These are phyloP conservation scores for Glaucopsyche alexis DNA, from an alignment of 2,888 invertebrate species.

Conservation along the genomic window DNA sequence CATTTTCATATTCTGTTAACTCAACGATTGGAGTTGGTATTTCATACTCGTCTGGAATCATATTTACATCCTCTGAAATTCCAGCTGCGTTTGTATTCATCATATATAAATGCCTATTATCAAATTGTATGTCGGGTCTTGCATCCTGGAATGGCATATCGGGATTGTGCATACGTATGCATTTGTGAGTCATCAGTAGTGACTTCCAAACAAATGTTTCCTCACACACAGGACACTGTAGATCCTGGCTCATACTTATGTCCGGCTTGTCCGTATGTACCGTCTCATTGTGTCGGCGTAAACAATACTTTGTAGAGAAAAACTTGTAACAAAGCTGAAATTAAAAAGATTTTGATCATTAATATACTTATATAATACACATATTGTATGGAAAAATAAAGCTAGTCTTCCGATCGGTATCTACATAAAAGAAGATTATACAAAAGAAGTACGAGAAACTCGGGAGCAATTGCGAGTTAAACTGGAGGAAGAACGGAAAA, in stretches of 20 bases:
- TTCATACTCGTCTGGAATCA: conserved; percentile 59
- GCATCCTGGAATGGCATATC: conserved; percentile 63
- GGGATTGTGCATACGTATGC: conserved; percentile 52
- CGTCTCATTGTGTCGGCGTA: conserved; percentile 57
- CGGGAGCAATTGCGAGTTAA: no score
- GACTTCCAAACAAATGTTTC: conserved; percentile 66
- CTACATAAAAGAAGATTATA: no score
- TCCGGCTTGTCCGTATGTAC: conserved; percentile 44
- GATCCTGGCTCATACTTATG: conserved; percentile 38
- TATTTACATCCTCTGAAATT: conserved; percentile 50
- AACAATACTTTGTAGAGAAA: conserved; percentile 53
- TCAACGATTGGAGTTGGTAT: conserved; percentile 64
- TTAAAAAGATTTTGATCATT: neutral
- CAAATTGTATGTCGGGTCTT: conserved; percentile 58
- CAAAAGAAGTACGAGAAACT: no score
- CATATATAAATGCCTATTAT: conserved; percentile 48
- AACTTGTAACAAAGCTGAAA: conserved; percentile 64
- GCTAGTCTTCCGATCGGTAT: no score
- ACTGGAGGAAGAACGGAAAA: no score
- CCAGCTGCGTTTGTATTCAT: conserved; percentile 39
- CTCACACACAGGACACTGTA: conserved; percentile 59
- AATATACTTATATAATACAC: no score
- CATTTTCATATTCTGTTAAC: conserved; percentile 51
- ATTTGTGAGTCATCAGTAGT: conserved; percentile 54
- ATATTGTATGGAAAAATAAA: no score